Evolutionary conservation across 2,888 invertebrate genomes (phyloP).

Genomic region (Epirrhoe alternata): DNA sequence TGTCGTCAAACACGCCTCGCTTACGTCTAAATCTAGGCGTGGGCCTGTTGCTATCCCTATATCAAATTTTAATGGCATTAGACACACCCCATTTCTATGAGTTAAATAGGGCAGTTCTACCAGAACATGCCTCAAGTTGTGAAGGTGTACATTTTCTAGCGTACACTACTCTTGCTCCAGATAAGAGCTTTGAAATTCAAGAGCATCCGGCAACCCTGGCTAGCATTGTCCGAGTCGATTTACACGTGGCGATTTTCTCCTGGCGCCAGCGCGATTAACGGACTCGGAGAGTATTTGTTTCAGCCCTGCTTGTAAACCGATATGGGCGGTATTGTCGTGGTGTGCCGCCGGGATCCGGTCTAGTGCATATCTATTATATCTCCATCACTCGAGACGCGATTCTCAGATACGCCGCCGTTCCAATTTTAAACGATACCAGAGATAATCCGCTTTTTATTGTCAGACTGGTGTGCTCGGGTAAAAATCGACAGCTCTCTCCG

Average conservation of each 20-base stretch:
- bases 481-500: conserved; percentile 56
- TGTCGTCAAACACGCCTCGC: conserved; percentile 69
- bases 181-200: conserved; percentile 12
- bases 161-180: neutral
- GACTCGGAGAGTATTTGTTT: conserved; percentile 75
- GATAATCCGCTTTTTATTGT: conserved; percentile 74
- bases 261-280: conserved; percentile 80
- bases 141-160: neutral
- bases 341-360: conserved; percentile 74
- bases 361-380: conserved; percentile 81
- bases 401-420: conserved; percentile 68
- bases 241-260: conserved; percentile 73
- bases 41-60: conserved; percentile 58
- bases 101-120: conserved; percentile 13
- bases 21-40: conserved; percentile 68
- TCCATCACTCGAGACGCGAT: conserved; percentile 69
- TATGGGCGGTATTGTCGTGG: conserved; percentile 76
- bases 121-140: conserved; percentile 7
- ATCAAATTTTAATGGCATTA: conserved; percentile 48
- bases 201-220: conserved; percentile 42
- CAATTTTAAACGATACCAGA: conserved; percentile 73
- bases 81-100: conserved; percentile 50
- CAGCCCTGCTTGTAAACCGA: conserved; percentile 77
- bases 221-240: conserved; percentile 60
- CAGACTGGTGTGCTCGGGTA: conserved; percentile 49